Base-by-base conservation (phyloP, 2,113 vertebrate species). In the Microcebus tavaratra region DNA sequence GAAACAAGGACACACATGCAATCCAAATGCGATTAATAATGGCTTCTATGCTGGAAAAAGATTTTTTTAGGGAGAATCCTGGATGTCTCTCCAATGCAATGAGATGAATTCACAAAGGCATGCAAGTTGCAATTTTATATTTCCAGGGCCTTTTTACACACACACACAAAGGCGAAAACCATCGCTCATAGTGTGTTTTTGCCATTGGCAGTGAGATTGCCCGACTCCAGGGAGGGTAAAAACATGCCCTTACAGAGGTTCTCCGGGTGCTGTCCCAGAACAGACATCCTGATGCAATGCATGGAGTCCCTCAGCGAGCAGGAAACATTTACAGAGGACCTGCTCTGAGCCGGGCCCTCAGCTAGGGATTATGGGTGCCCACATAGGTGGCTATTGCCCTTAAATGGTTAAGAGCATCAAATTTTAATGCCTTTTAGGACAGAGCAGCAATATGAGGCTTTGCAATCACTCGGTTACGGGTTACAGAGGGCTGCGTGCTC, bases 51-150 rank as follows among this genome's bases (percentile, higher is more conserved):
- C 73, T 57, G 39, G 90, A 42, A 59, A 59, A 80, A 88, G 27
- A 67, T 63, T 92, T 88, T 96, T 81, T 50, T 50, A 17, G 57
- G 68, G 57, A 88, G 80, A 91, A 59, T 85, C 65, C 92, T 67
- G 81, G 50, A 76, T 78, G 65, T 84, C 29, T 90, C 65, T 65
- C 29, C 34, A 48, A 42, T 7, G 15, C 45, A 92, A 48, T 63
- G 70, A 72, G 25, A 67, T 88, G 34, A 27, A 68, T 42, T 96
- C 27, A 55, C 31, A 8, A 45, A 45, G 13, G 25, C 72, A 45
- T 14, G 7, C 12, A 59, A 11, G 11, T 76, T 72, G n/a, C 15
- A 27, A 53, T 36, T 84, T 75, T 75, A 18, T 73, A 76, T 53
- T 76, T 90, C 34, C n/a, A 75, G 20, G 31, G 31, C 2, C 34